phyloP scores from a whole-genome alignment of 2,113 vertebrate species.

The Syrrhaptes paradoxus region DNA sequence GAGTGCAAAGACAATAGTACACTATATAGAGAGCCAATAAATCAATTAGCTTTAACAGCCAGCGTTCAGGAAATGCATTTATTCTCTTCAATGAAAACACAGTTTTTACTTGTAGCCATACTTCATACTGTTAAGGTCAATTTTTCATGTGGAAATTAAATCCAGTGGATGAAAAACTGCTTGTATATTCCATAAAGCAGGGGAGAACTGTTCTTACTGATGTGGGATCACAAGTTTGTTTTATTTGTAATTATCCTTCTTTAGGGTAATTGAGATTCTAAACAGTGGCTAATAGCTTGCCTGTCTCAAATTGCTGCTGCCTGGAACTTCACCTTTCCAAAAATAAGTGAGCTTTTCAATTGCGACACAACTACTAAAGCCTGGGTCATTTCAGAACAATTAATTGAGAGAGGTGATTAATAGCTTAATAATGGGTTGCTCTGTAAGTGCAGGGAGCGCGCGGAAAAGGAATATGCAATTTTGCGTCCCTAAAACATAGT shows the following conservation, averaged over 20 bases:
- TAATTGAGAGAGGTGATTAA: constrained; percentile 83
- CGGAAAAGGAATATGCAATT: constrained; percentile 60
- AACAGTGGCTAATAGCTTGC: constrained; percentile 76
- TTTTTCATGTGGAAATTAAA: constrained; percentile 81
- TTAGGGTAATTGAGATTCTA: constrained; percentile 80
- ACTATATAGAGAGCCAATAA: constrained; percentile 88
- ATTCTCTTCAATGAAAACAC: constrained; percentile 81
- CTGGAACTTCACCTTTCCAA: constrained; percentile 76
- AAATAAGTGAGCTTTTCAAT: constrained; percentile 76
- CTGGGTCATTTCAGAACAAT: constrained; percentile 75
- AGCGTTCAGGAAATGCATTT: constrained; percentile 83
- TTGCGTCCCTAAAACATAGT: constrained; percentile 57
- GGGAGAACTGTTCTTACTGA: constrained; percentile 49
- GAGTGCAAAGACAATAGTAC: constrained; percentile 87
- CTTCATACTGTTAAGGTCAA: constrained; percentile 78
- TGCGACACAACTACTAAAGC: constrained; percentile 65
- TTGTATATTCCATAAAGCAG: constrained; percentile 72
- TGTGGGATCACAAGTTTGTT: constrained; percentile 76
- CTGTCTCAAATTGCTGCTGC: constrained; percentile 72
- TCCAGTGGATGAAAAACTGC: constrained; percentile 74
- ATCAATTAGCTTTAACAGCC: constrained; percentile 90
- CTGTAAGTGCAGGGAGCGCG: constrained; percentile 41
- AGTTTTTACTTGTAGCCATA: constrained; percentile 76
- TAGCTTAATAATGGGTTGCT: constrained; percentile 80
- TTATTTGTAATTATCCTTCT: constrained; percentile 82